A percentile compares a stretch with the other conserved stretches of the same genome.
phyloP scores from a whole-genome alignment of 2,113 vertebrate genomes.

The Malurus melanocephalus region DNA sequence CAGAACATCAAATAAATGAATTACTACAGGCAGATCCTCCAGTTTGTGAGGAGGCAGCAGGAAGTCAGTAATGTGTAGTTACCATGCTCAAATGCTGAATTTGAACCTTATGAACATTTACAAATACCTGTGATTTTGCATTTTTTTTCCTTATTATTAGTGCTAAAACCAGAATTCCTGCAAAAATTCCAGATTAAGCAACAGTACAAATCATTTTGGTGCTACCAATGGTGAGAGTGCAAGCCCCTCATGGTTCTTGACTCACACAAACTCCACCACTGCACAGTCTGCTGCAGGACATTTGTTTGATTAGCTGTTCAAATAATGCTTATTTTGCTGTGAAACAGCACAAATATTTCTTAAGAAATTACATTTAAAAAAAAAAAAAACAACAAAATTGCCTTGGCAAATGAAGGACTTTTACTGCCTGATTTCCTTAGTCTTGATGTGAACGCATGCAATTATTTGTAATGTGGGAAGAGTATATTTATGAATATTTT shows the following conservation, averaged over 20 bases:
- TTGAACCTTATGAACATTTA: not conserved
- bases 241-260: not conserved
- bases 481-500: not conserved
- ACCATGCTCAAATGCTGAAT: not conserved
- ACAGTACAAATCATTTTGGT: not conserved
- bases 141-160: not conserved
- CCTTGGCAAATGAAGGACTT: not conserved
- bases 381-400: fast-evolving
- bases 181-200: not conserved
- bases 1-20: not conserved
- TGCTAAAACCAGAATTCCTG: not conserved
- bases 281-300: not conserved
- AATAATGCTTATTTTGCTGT: not conserved
- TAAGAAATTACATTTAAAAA: not conserved
- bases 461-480: not conserved
- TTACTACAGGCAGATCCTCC: not conserved
- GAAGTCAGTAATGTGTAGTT: not conserved
- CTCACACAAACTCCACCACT: not conserved
- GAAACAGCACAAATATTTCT: not conserved
- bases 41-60: not conserved
- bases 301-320: not conserved
- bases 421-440: not conserved
- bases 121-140: not conserved
- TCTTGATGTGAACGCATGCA: not conserved
- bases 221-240: not conserved